A percentile compares a stretch with the other conserved stretches of the same genome.
Conservation (phyloP, 1,140 invertebrate genomes). For the Danaus plexippus region DNA sequence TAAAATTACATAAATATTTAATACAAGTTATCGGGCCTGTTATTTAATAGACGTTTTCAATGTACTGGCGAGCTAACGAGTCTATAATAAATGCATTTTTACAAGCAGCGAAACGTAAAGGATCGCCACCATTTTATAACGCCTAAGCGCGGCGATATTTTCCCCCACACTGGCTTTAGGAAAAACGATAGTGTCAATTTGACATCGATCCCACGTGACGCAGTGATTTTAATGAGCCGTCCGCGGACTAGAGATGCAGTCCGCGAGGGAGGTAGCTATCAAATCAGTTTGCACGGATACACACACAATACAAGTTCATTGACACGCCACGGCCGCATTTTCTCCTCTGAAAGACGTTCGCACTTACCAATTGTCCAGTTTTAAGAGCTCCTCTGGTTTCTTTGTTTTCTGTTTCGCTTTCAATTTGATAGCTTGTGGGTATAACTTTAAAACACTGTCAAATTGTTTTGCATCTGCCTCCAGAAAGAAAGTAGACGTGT, state of each 20-base stretch:
- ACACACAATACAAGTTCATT: conserved; percentile 74
- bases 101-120: conserved; percentile 59
- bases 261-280: conserved; percentile 74
- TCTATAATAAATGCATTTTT: conserved; percentile 47
- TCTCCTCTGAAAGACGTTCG: conserved; percentile 66
- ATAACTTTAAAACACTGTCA: conserved; percentile 89
- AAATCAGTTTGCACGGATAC: conserved; percentile 74
- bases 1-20: conserved; percentile 40
- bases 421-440: conserved; percentile 87
- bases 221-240: conserved; percentile 76
- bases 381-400: conserved; percentile 93
- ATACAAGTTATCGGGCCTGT: conserved; percentile 29
- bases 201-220: conserved; percentile 76
- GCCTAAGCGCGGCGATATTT: conserved; percentile 67
- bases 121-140: conserved; percentile 72
- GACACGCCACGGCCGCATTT: conserved; percentile 72
- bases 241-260: conserved; percentile 74
- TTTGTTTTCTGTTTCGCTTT: conserved; percentile 91
- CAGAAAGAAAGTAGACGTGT: conserved; percentile 91
- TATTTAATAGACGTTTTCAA: conserved; percentile 35
- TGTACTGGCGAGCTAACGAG: conserved; percentile 27
- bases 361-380: conserved; percentile 94
- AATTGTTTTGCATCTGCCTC: conserved; percentile 89
- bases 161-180: conserved; percentile 67
- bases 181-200: conserved; percentile 72